Conservation (phyloP, 2,888 invertebrate genomes). For the Ophion ellenae region DNA sequence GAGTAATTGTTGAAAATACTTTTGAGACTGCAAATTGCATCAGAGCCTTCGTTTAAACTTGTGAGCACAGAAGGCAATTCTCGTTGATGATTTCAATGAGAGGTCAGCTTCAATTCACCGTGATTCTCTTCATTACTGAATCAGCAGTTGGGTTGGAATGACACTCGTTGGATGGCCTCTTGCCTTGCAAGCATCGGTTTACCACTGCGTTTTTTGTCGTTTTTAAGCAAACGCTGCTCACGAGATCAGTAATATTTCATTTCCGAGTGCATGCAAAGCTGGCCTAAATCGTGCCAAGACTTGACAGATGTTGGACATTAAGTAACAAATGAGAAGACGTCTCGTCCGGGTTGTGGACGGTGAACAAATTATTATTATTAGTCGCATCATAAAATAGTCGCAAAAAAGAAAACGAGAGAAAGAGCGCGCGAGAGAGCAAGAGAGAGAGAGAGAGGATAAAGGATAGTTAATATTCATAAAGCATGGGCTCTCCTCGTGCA, state of each 20-base stretch:
- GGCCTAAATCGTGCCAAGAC: conserved; percentile 72
- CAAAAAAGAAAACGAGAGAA: conserved; percentile 42
- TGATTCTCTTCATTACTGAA: conserved; percentile 52
- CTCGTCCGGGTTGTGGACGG: conserved; percentile 56
- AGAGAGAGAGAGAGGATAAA: conserved; percentile 26
- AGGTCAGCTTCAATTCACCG: conserved; percentile 22
- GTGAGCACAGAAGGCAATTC: conserved; percentile 7
- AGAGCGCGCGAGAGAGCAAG: neutral
- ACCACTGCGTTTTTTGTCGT: conserved; percentile 23
- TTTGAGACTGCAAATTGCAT: neutral
- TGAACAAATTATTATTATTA: conserved; percentile 75
- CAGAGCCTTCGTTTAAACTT: neutral
- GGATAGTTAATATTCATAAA: conserved; percentile 75
- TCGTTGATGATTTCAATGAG: conserved; percentile 22
- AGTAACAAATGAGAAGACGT: conserved; percentile 45
- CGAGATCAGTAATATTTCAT: conserved; percentile 49
- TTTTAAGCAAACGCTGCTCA: conserved; percentile 40
- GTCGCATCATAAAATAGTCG: conserved; percentile 63
- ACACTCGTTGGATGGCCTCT: conserved; percentile 1
- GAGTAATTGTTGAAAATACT: neutral
- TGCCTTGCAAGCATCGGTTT: conserved; percentile 12
- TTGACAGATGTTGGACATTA: conserved; percentile 19
- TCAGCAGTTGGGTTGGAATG: conserved; percentile 43
- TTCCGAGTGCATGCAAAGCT: conserved; percentile 71
- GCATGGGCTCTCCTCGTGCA: conserved; percentile 51